Base-by-base conservation (phyloP, 92 coral and sea anemone genomes). In the Actinostola sp. region DNA sequence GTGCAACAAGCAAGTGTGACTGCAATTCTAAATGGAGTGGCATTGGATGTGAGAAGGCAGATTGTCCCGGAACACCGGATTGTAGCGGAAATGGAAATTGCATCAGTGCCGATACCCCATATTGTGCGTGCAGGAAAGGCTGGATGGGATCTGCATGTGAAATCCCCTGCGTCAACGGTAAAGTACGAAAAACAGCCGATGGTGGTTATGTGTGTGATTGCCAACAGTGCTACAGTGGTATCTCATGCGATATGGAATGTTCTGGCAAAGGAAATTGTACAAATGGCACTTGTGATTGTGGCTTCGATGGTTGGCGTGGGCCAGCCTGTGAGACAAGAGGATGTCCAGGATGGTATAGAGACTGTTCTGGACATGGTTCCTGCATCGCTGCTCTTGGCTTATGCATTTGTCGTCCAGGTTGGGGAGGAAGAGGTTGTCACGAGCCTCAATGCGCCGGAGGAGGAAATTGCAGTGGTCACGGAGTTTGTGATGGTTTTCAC, bases 291-390 rank as follows among this genome's bases (percentile, higher is more conserved):
- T 85, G 90, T 52, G 81, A 85, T 25, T 85, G 90, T 65, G 90
- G 90, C 38, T 85, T 85, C 38, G 85, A 85, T 31, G 90, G 90
- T 39, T 85, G 90, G 90, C 73, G 90, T 51, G 90, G 90, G 14
- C 70, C 64, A 29, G 63, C 86, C 20, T 85, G 90, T 48, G 82
- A 85, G 35, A 66, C 66, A 44, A 58, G 72, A 30, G 74, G 90
- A 28, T 85, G 90, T 68, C 85, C 90, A 35, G 90, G 90, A 24
- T 85, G 90, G 90, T 53, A 52, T 10, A 85, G 67, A 21, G 90
- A 85, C 62, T 85, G 90, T 75, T 73, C 72, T 69, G 86, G 83
- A 0, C 90, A 85, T 56, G 90, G 90, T 7, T 60, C 77, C 16
- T 85, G 90, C 63, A 80, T 85, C 32, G 75, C 86, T n/a, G 71